Evolutionary conservation across 2,113 vertebrate species (phyloP), one percentile per base, ranked within the genome.

Genomic region (Forbesichthys papilliferus): DNA sequence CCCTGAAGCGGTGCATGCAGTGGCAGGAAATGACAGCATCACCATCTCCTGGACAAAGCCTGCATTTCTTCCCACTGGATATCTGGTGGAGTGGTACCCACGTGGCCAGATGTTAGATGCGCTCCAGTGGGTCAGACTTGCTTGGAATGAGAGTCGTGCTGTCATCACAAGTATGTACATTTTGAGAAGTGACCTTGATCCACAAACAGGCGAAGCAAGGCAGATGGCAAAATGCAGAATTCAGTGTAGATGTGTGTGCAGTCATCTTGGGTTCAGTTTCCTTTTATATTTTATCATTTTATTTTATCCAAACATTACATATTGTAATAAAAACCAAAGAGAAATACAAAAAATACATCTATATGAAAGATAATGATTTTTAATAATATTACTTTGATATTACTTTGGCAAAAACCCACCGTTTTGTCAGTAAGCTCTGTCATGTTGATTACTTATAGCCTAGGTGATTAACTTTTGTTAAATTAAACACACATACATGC

Each of bases 21-120:
- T 2, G 1, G 4, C 48, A 42, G 62, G 11, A 36, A 68, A 82
- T 62, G n/a, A 57, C 68, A 88, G 47, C 10, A 64, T 91, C 68
- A 48, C 87, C 89, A 83, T 93, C 91, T 91, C 36, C 81, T 94
- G 93, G 93, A 71, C 27, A 5, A 73, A 48, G 18, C 36, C 58
- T 86, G 75, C 84, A 79, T 16, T 1, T 0, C 3, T 3, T 0
- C 73, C 58, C 1, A 20, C 27, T 1, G 76, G 34, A 0, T 85
- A 85, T 5, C 61, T 92, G 48, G 79, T 94, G 58, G 90, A 92
- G 81, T 94, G 92, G 92, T 84, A 75, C 52, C 80, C 82, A 9
- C 61, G 79, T 5, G 84, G 77, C 13, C 66, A 52, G 11, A 61
- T 60, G 18, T 69, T 74, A 53, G 61, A 85, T 1, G 48, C 75